Evolutionary conservation across 2,888 invertebrate genomes (phyloP), one percentile per base, ranked within the genome.

Genomic region (Notodonta ziczac): DNA sequence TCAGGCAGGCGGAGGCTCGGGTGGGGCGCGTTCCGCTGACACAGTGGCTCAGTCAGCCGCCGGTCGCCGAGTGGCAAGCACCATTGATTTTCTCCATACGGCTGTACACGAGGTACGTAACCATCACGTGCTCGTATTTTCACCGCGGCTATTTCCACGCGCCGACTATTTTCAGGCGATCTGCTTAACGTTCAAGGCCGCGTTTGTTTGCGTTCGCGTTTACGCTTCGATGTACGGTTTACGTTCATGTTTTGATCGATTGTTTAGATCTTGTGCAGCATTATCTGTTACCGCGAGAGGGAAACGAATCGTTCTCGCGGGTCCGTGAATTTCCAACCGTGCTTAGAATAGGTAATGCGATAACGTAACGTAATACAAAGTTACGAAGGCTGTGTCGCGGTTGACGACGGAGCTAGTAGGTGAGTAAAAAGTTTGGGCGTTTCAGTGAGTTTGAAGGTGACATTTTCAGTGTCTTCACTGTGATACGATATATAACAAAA

Each of bases 41-140:
- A 94, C 90, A 91, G 90, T 94, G 94, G 94, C 94, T 94, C 94
- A 94, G 94, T 94, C 87, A 86, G 89, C 89, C 87, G 86, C 86
- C 90, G 91, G 91, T 88, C 91, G 91, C 88, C 89, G 89, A 91
- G 92, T 92, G 88, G 88, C 90, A 90, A 92, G 88, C 91, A 91
- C 85, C 91, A 93, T 93, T 89, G 93, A 92, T 92, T 91, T 91
- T 90, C 91, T 86, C 82, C 87, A 88, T 85, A 90, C 88, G 83
- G 79, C 86, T 80, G 82, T 87, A 86, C 88, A 84, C 86, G 88
- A 93, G 93, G 93, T 93, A 92, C 86, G 92, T 92, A 88, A 81
- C 77, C 69, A 85, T 92, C 93, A 93, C 92, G 93, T 92, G 93
- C 86, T 87, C 79, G 86, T 91, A 91, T 91, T 91, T 90, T 86